A percentile compares a stretch with the other conserved stretches of the same genome.
Evolutionary conservation across 2,113 vertebrate species (phyloP).

Genomic region (Prunella fulvescens): DNA sequence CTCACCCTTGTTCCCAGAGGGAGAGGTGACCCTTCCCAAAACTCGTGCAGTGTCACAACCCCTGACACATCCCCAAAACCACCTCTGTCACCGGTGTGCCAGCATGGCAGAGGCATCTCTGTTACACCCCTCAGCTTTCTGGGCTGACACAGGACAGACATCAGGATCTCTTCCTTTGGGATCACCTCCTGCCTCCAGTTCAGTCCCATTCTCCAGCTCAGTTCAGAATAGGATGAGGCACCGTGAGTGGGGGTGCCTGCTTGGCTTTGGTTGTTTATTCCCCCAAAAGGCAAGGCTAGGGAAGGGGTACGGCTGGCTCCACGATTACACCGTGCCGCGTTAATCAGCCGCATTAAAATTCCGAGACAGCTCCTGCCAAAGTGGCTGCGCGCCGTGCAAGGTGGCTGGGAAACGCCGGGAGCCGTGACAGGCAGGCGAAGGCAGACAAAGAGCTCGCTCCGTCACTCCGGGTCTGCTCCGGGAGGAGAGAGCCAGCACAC

Average conservation of each 20-base stretch:
- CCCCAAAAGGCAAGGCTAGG: background rate
- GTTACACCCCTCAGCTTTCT: background rate
- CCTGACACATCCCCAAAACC: background rate
- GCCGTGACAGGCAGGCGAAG: slow-evolving; percentile 43
- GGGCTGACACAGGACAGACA: background rate
- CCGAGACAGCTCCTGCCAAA: slow-evolving; percentile 59
- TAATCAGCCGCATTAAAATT: slow-evolving; percentile 65
- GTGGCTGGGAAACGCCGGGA: slow-evolving; percentile 56
- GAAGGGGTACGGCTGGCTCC: background rate
- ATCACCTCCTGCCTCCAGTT: background rate
- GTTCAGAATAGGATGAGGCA: rapidly evolving
- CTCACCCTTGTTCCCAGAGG: background rate
- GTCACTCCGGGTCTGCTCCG: slow-evolving; percentile 29
- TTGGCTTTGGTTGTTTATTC: background rate
- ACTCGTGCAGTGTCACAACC: background rate
- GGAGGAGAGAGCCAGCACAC: slow-evolving; percentile 9
- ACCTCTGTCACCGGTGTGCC: background rate
- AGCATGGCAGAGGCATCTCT: background rate
- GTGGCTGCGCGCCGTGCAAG: slow-evolving; percentile 48
- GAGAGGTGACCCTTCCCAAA: background rate
- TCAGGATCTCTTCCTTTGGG: background rate
- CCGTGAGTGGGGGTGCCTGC: rapidly evolving
- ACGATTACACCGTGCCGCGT: background rate
- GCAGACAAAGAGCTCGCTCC: slow-evolving; percentile 55
- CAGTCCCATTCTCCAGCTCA: background rate